Evolutionary conservation across 2,888 invertebrate species (phyloP).

Genomic region (Noctua janthe): DNA sequence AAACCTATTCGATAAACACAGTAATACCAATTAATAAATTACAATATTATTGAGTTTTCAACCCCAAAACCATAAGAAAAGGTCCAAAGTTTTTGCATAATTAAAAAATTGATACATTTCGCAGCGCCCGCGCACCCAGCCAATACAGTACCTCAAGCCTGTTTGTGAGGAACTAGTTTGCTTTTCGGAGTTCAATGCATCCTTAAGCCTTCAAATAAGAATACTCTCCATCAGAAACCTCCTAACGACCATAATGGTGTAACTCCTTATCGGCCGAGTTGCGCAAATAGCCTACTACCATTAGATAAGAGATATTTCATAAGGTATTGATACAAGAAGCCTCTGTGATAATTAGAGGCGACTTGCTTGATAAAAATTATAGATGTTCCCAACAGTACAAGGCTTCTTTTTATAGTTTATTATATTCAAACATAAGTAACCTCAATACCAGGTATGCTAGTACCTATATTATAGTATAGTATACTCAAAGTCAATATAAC

Average conservation of each 20-base stretch:
- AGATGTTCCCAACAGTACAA: slow-evolving; percentile 24
- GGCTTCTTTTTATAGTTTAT: slow-evolving; percentile 24
- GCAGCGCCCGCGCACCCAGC: slow-evolving; percentile 61
- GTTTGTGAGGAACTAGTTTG: slow-evolving; percentile 84
- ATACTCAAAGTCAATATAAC: slow-evolving; percentile 21
- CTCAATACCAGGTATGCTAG: slow-evolving; percentile 27
- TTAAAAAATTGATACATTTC: slow-evolving; percentile 61
- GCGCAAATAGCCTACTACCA: slow-evolving; percentile 58
- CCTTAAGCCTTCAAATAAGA: slow-evolving; percentile 65
- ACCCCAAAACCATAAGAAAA: slow-evolving; percentile 2
- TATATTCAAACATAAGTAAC: slow-evolving; percentile 39
- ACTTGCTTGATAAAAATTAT: slow-evolving; percentile 53
- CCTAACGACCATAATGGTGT: slow-evolving; percentile 57
- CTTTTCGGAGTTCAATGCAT: slow-evolving; percentile 85
- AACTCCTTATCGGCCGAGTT: slow-evolving; percentile 68
- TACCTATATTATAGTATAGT: too few relatives aligned
- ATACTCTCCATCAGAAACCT: slow-evolving; percentile 47
- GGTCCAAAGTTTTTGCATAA: slow-evolving; percentile 49
- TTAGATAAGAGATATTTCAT: slow-evolving; percentile 71
- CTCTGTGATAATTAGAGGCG: slow-evolving; percentile 37
- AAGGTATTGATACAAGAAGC: slow-evolving; percentile 57
- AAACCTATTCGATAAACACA: neutral
- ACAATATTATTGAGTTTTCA: neutral
- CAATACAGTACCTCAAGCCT: slow-evolving; percentile 72
- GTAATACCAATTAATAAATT: neutral